These are phyloP conservation scores for Cephalopachus bancanus DNA, from an alignment of 2,797 vertebrate genomes.

Conservation along the genomic window DNA sequence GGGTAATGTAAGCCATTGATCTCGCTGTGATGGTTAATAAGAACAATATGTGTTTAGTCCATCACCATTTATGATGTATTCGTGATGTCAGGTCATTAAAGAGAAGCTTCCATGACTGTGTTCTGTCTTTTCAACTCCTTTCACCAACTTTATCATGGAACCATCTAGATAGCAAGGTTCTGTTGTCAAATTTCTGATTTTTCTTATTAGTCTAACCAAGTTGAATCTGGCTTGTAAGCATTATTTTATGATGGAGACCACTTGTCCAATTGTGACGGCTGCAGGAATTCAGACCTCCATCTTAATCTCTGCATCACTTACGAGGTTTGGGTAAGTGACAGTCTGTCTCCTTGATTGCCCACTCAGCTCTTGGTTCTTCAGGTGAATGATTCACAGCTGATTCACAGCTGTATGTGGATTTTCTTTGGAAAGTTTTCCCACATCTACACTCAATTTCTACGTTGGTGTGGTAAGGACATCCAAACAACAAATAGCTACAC, in stretches of 20 bases:
- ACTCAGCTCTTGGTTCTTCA: slow-evolving; percentile 60
- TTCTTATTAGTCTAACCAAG: neutral
- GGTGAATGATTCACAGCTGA: slow-evolving; percentile 59
- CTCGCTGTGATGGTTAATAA: neutral
- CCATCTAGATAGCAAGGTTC: neutral
- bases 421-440: slow-evolving; percentile 65
- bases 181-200: neutral
- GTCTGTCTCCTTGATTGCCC: slow-evolving; percentile 43
- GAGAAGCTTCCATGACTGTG: neutral
- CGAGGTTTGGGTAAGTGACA: slow-evolving; percentile 48
- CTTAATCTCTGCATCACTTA: neutral
- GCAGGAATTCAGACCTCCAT: slow-evolving; percentile 35
- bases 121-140: neutral
- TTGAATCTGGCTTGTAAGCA: slow-evolving; percentile 19
- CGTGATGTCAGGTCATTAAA: neutral
- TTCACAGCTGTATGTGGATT: slow-evolving; percentile 28
- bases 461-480: slow-evolving; percentile 43
- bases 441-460: slow-evolving; percentile 37
- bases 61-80: neutral
- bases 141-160: slow-evolving; percentile 18
- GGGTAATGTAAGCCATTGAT: neutral
- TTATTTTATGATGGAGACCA: slow-evolving; percentile 44
- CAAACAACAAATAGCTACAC: slow-evolving; percentile 76
- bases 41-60: neutral
- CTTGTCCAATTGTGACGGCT: slow-evolving; percentile 52